A percentile compares a stretch with the other conserved stretches of the same genome.
phyloP scores from a whole-genome alignment of 2,797 vertebrate genomes.

The Masticophis lateralis region DNA sequence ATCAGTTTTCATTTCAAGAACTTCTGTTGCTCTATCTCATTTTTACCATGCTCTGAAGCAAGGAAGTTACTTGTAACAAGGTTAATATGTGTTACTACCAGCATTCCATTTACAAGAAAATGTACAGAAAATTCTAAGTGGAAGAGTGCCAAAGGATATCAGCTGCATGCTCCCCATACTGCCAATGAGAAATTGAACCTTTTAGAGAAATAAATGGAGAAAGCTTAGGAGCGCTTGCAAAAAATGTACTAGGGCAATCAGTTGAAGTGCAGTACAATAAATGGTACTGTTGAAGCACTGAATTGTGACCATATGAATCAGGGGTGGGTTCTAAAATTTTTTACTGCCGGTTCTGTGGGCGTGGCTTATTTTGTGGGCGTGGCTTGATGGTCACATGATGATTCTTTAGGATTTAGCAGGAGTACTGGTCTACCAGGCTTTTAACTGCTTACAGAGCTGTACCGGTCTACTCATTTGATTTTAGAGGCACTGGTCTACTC shows the following conservation, averaged over 20 bases:
- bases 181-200: neutral
- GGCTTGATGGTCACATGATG: too few relatives aligned
- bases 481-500: too few relatives aligned
- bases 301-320: neutral
- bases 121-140: neutral
- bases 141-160: neutral
- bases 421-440: too few relatives aligned
- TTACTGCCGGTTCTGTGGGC: too few relatives aligned
- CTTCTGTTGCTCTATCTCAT: neutral
- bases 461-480: too few relatives aligned
- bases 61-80: neutral
- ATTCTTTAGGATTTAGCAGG: too few relatives aligned
- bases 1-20: neutral
- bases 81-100: neutral
- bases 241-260: neutral
- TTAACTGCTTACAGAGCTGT: too few relatives aligned
- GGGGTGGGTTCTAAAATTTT: too few relatives aligned
- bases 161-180: neutral
- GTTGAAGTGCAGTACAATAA: neutral
- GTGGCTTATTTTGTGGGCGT: too few relatives aligned
- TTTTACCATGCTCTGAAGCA: neutral
- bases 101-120: slow-evolving; percentile 2
- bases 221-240: neutral
- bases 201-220: neutral
- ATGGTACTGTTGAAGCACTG: neutral